Conservation (phyloP, 1,140 invertebrate genomes). For the Drosophila sproati region DNA sequence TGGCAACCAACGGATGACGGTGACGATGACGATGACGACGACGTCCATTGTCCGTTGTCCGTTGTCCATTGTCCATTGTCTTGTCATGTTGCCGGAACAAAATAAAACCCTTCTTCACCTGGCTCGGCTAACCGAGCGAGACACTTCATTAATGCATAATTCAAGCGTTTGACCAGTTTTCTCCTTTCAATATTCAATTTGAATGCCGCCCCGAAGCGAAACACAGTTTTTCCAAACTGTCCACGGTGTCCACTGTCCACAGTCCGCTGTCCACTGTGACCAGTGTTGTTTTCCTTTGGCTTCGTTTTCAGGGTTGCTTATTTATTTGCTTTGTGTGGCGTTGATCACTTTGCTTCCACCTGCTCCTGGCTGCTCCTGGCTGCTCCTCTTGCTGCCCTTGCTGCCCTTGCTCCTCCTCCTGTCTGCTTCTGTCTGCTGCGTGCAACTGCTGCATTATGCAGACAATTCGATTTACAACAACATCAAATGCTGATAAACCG, state of each 20-base stretch:
- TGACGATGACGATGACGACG: slow-evolving; percentile 5
- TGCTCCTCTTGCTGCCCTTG: slow-evolving; percentile 7
- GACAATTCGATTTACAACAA: slow-evolving; percentile 68
- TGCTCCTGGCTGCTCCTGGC: slow-evolving; percentile 6
- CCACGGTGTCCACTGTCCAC: not conserved
- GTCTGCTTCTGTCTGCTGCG: slow-evolving; percentile 6
- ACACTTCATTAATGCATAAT: slow-evolving; percentile 82
- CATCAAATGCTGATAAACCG: slow-evolving; percentile 80
- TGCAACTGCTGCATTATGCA: slow-evolving; percentile 80
- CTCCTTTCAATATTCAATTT: slow-evolving; percentile 82
- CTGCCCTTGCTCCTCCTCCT: not conserved
- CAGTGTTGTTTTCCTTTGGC: slow-evolving; percentile 32
- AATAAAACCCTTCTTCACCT: slow-evolving; percentile 24
- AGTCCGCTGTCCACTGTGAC: not conserved
- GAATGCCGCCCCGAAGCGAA: slow-evolving; percentile 78
- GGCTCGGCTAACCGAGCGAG: slow-evolving; percentile 36
- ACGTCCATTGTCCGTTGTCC: slow-evolving; percentile 41
- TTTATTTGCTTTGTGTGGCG: slow-evolving; percentile 69
- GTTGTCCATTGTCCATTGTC: slow-evolving; percentile 40
- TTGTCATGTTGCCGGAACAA: slow-evolving; percentile 41
- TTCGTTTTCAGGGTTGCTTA: slow-evolving; percentile 67
- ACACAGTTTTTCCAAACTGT: slow-evolving; percentile 39
- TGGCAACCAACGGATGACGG: slow-evolving; percentile 6
- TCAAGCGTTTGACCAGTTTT: slow-evolving; percentile 82
- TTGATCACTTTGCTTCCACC: slow-evolving; percentile 32